A percentile compares a stretch with the other conserved stretches of the same genome.
phyloP scores from a whole-genome alignment of 2,888 invertebrate genomes.

The Hermaeophaga mercurialis region DNA sequence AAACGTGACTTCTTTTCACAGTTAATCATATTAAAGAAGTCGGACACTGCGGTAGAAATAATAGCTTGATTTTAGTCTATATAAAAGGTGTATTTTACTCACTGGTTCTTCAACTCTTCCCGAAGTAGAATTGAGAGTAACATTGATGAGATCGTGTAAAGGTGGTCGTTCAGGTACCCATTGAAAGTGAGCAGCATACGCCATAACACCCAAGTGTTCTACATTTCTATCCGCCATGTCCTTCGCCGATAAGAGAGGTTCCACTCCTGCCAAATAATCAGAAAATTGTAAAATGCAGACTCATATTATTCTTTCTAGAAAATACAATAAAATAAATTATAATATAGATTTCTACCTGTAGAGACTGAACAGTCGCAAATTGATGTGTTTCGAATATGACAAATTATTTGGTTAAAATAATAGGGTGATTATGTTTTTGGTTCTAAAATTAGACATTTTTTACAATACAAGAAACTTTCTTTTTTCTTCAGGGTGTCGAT shows the following conservation, averaged over 20 bases:
- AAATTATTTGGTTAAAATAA: too few relatives aligned
- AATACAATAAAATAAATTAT: not conserved
- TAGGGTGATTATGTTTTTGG: too few relatives aligned
- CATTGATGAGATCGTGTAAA: constrained; percentile 79
- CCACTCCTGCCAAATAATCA: constrained; percentile 70
- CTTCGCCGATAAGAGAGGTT: constrained; percentile 87
- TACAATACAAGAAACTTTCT: too few relatives aligned
- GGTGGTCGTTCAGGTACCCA: constrained; percentile 87
- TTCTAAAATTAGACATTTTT: too few relatives aligned
- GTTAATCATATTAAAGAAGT: too few relatives aligned
- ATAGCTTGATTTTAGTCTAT: too few relatives aligned
- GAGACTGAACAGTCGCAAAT: too few relatives aligned
- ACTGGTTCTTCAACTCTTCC: constrained; percentile 87
- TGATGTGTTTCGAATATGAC: too few relatives aligned
- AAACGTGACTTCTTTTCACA: too few relatives aligned
- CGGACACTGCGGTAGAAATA: too few relatives aligned
- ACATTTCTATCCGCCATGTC: constrained; percentile 95
- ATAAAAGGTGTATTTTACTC: too few relatives aligned
- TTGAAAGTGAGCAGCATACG: constrained; percentile 91
- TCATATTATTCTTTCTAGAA: not conserved
- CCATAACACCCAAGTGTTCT: constrained; percentile 97
- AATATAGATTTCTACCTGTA: not conserved
- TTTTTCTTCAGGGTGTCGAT: too few relatives aligned
- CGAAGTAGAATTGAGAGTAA: constrained; percentile 81
- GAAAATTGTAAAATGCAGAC: not conserved